Conservation (phyloP, 2,797 vertebrate species). For the Anomalospiza imberbis region DNA sequence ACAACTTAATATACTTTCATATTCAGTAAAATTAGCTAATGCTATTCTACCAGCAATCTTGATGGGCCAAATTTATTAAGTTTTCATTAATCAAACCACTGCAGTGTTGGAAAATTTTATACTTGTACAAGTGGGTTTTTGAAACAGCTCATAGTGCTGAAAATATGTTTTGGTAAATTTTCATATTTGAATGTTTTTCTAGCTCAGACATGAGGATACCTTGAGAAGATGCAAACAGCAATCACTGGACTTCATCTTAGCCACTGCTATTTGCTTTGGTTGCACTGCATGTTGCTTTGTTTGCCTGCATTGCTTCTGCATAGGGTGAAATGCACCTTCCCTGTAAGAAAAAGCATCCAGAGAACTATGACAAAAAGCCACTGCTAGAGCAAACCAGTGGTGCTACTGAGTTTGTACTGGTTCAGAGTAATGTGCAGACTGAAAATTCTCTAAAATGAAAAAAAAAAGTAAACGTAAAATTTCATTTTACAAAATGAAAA, state of each 20-base stretch:
- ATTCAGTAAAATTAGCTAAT: background rate
- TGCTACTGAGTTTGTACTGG: background rate
- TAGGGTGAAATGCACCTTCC: background rate
- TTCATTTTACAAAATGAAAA: background rate
- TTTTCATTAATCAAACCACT: background rate
- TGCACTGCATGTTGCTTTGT: background rate
- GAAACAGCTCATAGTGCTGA: background rate
- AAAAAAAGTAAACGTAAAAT: background rate
- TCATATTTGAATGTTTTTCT: background rate
- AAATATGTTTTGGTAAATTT: background rate
- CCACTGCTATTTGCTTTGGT: background rate
- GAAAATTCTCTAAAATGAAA: background rate
- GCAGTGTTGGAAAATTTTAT: background rate
- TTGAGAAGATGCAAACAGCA: background rate
- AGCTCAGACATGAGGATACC: background rate
- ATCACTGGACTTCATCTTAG: background rate
- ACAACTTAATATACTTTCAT: background rate
- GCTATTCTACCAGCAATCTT: background rate
- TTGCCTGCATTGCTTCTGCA: background rate
- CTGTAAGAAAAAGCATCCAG: background rate
- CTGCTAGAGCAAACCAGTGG: background rate
- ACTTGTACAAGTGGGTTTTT: background rate
- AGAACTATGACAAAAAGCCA: background rate
- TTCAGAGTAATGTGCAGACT: background rate
- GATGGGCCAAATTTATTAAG: background rate